Evolutionary conservation across 2,888 invertebrate species (phyloP).

Genomic region (Tortrix viridana): DNA sequence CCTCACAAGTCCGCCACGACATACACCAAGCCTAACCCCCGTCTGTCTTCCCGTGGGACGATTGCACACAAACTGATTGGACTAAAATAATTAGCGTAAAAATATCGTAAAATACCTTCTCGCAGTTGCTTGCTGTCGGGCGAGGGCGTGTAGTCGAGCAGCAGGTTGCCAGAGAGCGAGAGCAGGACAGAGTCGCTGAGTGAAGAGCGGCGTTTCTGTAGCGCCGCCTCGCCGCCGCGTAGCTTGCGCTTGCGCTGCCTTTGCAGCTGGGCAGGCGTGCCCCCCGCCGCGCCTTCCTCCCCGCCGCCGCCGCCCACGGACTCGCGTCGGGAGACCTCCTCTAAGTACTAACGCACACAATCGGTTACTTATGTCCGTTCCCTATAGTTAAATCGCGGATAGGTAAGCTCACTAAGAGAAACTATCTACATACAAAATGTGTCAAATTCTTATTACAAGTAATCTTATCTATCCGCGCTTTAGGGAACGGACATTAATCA

Average conservation of each 20-base stretch:
- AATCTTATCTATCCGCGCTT: too few relatives aligned
- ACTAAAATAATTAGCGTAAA: too few relatives aligned
- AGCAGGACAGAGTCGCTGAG: constrained; percentile 93
- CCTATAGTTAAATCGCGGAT: too few relatives aligned
- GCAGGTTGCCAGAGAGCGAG: constrained; percentile 93
- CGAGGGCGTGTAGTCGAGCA: constrained; percentile 94
- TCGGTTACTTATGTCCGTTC: too few relatives aligned
- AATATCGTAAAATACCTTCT: constrained; percentile 79
- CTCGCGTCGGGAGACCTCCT: constrained; percentile 78
- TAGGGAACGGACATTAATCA: too few relatives aligned
- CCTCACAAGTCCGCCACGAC: too few relatives aligned
- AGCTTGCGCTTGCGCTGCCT: constrained; percentile 92
- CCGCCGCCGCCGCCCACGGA: constrained; percentile 64
- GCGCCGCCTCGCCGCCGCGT: constrained; percentile 80
- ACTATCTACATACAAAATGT: too few relatives aligned
- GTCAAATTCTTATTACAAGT: too few relatives aligned
- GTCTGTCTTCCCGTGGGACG: too few relatives aligned
- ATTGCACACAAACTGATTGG: too few relatives aligned
- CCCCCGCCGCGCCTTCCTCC: constrained; percentile 43
- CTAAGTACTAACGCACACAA: constrained; percentile 63
- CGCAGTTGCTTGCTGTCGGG: constrained; percentile 87
- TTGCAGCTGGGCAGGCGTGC: constrained; percentile 73
- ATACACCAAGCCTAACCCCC: too few relatives aligned
- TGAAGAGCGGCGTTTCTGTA: constrained; percentile 92
- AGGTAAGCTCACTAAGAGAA: too few relatives aligned